Base-by-base conservation (phyloP, 1,140 invertebrate species). In the Musca vetustissima region DNA sequence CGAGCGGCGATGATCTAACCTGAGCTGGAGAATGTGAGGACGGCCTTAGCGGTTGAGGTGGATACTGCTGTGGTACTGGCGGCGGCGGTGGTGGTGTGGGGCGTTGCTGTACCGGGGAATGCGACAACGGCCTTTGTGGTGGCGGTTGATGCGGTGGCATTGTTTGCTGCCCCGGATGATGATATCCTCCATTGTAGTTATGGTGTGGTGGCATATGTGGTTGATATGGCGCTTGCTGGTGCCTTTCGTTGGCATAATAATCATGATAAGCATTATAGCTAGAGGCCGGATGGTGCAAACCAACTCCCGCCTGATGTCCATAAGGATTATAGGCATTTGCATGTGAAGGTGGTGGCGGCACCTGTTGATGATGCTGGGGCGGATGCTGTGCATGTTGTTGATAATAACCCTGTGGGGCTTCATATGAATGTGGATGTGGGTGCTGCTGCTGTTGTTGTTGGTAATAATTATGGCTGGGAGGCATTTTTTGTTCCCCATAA, bases 211-310 rank as follows among this genome's bases (percentile, higher is more conserved):
- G 48, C 43, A 11, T 68, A 17, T 67, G 55, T 4, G 36, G 17
- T 7, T 67, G 49, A 6, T 78, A 76, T 24, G 75, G 76, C 57
- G 75, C 57, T 11, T 78, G 76, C 19, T 75, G 75, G 50, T 74
- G 76, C 17, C 75, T 73, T 0, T 76, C 71, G 47, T 78, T 76
- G n/a, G 76, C 76, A 19, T 78, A 78, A 15, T 72, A 78, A 55
- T 78, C 76, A 61, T 76, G 78, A 15, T 74, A 76, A 53, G 57
- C 70, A n/a, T 66, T 69, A 15, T 78, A 78, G 1, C 73, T 73
- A 0, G 57, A n/a, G 19, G n/a, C 28, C 6, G 57, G 57, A 43
- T 43, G 36, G 13, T 43, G 36, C 13, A 43, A 43, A 43, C 36
- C 36, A 43, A 43, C 36, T 7, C 36, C 36, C 1, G 36, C 36